Percentiles rank a stretch among this genome's conserved stretches.
These are phyloP conservation scores for Mormyrus iriodes DNA, from an alignment of 2,113 vertebrate genomes.

Conservation along the genomic window DNA sequence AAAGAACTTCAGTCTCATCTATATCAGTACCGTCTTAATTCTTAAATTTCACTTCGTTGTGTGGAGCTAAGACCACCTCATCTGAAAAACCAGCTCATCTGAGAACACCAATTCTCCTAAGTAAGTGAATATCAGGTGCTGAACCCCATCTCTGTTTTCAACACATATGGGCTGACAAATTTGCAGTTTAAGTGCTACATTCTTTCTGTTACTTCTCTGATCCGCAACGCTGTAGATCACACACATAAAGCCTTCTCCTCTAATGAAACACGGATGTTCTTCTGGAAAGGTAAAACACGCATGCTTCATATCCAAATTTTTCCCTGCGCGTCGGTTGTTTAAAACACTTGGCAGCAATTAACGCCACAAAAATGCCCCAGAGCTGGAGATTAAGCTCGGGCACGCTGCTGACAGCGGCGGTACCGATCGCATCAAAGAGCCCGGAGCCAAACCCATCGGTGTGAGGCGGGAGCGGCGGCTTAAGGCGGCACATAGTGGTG, in stretches of 20 bases:
- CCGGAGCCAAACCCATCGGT: slow-evolving; percentile 12
- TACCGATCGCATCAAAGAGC: slow-evolving; percentile 22
- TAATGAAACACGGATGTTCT: slow-evolving; percentile 34
- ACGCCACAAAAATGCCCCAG: slow-evolving; percentile 20
- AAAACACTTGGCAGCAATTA: slow-evolving; percentile 25
- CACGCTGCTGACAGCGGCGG: slow-evolving; percentile 22
- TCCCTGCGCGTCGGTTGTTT: background rate
- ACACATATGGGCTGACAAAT: slow-evolving; percentile 47
- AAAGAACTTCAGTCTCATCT: background rate
- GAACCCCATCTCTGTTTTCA: slow-evolving; percentile 37
- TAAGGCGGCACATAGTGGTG: background rate
- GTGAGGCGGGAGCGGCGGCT: slow-evolving; percentile 2
- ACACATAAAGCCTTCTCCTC: slow-evolving; percentile 25
- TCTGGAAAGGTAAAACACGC: slow-evolving; percentile 16
- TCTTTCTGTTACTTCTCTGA: background rate
- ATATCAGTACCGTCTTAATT: background rate
- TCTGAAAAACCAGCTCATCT: slow-evolving; percentile 45
- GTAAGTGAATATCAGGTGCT: slow-evolving; percentile 49
- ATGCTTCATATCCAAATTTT: background rate
- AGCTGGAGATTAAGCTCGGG: slow-evolving; percentile 27
- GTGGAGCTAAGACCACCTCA: background rate
- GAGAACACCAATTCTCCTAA: slow-evolving; percentile 50
- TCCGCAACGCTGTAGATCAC: background rate
- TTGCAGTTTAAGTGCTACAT: slow-evolving; percentile 5
- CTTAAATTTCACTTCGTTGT: background rate